phyloP scores from a whole-genome alignment of 2,113 vertebrate species.

The Pelecanus crispus region DNA sequence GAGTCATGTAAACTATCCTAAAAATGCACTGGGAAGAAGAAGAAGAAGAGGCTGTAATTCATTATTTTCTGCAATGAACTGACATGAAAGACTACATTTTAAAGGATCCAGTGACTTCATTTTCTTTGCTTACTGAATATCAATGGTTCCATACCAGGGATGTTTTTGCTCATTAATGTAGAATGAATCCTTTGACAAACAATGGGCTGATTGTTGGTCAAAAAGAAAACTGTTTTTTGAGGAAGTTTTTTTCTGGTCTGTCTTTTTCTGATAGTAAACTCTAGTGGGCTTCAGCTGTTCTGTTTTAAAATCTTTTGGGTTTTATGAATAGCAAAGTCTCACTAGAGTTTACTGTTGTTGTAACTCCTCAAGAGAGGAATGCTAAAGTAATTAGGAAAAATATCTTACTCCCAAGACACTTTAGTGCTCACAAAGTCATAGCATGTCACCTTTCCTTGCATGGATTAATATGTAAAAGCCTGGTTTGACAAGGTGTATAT shows the following conservation, averaged over 20 bases:
- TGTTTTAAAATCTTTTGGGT: neutral
- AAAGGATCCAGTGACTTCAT: constrained; percentile 14
- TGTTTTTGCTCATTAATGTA: constrained; percentile 24
- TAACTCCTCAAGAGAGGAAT: neutral
- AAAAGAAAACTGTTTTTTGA: neutral
- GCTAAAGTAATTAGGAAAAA: neutral
- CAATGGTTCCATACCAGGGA: neutral
- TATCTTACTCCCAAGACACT: neutral
- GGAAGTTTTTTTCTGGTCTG: neutral
- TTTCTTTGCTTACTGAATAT: constrained; percentile 24
- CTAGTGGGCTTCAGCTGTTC: neutral
- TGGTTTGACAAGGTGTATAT: neutral
- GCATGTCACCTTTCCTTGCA: fast-evolving
- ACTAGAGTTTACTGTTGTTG: neutral
- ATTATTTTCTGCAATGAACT: constrained; percentile 38
- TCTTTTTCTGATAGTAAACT: neutral
- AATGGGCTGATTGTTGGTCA: neutral
- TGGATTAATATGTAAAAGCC: neutral
- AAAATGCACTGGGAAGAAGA: constrained; percentile 71
- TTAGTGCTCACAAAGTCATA: neutral
- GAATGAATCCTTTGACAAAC: constrained; percentile 7
- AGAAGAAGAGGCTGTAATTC: constrained; percentile 49
- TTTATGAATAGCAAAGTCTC: neutral
- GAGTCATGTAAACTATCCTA: constrained; percentile 77
- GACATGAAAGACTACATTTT: constrained; percentile 52